Conservation (phyloP, 2,888 invertebrate genomes). For the Ichneumoninae sp. region DNA sequence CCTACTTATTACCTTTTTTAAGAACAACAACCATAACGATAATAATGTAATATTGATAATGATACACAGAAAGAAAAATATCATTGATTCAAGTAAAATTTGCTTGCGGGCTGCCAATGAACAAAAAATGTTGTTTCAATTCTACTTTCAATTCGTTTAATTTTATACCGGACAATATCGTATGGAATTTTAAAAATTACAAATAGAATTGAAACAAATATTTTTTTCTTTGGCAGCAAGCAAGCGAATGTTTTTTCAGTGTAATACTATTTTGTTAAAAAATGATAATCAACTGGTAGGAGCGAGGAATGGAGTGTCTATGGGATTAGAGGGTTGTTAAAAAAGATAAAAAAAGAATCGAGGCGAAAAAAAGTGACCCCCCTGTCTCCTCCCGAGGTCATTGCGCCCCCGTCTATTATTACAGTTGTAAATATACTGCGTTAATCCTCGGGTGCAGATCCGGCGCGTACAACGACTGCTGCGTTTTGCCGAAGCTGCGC, state of each 20-base stretch:
- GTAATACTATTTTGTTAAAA: not conserved
- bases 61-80: no score
- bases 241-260: no score
- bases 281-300: not conserved
- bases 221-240: no score
- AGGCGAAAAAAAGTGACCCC: slow-evolving; percentile 31
- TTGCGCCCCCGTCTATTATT: slow-evolving; percentile 72
- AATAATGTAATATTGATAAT: not conserved
- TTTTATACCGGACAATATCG: no score
- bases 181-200: no score
- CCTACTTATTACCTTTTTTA: not conserved
- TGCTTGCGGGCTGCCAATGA: no score
- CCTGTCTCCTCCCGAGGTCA: slow-evolving; percentile 26
- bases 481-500: slow-evolving; percentile 25
- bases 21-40: not conserved
- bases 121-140: no score
- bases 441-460: slow-evolving; percentile 71
- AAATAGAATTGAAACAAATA: no score
- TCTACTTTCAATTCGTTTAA: no score
- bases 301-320: no score
- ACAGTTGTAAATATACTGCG: slow-evolving; percentile 77
- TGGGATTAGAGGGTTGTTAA: no score
- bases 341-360: not conserved
- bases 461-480: slow-evolving; percentile 43
- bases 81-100: no score